Conservation (phyloP, 2,888 invertebrate genomes). For the Pristionchus maxplancki region DNA sequence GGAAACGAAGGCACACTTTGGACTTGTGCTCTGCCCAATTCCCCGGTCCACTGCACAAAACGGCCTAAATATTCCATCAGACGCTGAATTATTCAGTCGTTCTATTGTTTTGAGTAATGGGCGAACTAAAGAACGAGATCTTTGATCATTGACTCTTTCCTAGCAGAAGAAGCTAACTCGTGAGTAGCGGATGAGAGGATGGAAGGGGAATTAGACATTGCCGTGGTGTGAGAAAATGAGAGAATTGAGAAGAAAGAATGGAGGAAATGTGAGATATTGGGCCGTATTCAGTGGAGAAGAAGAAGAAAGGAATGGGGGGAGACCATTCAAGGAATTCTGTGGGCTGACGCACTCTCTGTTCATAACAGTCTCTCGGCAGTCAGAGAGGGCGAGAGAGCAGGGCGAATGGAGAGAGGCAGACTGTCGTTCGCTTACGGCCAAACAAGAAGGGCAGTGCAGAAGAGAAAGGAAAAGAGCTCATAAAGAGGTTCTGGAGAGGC, state of each 20-base stretch:
- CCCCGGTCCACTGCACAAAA: not conserved
- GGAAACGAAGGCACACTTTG: not conserved
- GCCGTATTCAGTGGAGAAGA: not conserved
- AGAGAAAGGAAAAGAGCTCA: not conserved
- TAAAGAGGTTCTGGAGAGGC: not conserved
- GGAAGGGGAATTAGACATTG: not conserved
- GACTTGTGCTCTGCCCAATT: not conserved
- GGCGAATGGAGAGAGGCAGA: not conserved
- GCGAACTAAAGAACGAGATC: not conserved
- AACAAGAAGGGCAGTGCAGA: not conserved
- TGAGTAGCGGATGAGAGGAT: too few species aligned
- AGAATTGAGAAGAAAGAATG: conserved; percentile 23
- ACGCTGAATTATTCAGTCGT: not conserved
- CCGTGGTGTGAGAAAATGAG: conserved; percentile 5
- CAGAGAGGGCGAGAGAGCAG: not conserved
- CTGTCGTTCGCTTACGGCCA: too few species aligned
- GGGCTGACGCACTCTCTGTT: too few species aligned
- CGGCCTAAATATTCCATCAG: not conserved
- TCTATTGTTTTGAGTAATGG: not conserved
- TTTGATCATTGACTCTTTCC: not conserved
- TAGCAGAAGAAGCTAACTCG: not conserved
- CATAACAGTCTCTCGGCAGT: too few species aligned
- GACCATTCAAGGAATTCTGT: not conserved
- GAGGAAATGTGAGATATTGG: conserved; percentile 39
- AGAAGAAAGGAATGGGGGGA: too few species aligned